A percentile compares a stretch with the other conserved stretches of the same genome.
Conservation (phyloP, 2,888 invertebrate species). For the Ophion slaviceki region DNA sequence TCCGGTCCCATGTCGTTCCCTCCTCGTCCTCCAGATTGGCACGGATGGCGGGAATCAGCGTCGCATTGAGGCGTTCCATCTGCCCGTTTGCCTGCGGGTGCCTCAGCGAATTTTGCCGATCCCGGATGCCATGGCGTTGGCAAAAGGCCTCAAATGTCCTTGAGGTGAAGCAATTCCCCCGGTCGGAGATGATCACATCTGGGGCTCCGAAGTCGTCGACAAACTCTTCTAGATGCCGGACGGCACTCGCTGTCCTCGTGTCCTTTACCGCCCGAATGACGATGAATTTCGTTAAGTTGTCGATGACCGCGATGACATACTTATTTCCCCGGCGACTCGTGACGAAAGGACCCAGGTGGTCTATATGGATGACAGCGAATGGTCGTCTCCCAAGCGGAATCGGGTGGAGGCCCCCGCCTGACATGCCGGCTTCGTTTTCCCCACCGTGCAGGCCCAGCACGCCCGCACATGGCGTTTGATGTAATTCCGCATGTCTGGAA, state of each 20-base stretch:
- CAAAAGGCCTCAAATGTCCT: neutral
- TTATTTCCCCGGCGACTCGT: neutral
- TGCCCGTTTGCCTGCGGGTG: neutral
- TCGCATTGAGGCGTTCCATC: neutral
- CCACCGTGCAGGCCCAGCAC: neutral
- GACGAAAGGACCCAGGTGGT: neutral
- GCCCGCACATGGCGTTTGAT: neutral
- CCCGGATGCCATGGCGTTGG: neutral
- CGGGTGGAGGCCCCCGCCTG: slow-evolving; percentile 15
- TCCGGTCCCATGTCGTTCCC: too few relatives aligned
- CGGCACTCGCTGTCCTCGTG: neutral
- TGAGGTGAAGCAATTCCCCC: neutral
- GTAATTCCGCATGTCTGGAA: neutral
- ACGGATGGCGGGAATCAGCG: neutral
- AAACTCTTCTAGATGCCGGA: neutral
- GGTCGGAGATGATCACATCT: neutral
- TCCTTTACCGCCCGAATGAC: neutral
- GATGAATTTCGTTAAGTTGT: neutral
- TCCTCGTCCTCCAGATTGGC: too few relatives aligned
- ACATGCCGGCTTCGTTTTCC: neutral
- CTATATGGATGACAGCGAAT: neutral
- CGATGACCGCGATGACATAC: neutral
- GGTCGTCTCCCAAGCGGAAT: neutral
- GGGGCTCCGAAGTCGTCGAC: neutral
- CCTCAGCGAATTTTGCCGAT: neutral